Conservation (phyloP, 2,113 vertebrate species). For the Gopherus evgoodei region DNA sequence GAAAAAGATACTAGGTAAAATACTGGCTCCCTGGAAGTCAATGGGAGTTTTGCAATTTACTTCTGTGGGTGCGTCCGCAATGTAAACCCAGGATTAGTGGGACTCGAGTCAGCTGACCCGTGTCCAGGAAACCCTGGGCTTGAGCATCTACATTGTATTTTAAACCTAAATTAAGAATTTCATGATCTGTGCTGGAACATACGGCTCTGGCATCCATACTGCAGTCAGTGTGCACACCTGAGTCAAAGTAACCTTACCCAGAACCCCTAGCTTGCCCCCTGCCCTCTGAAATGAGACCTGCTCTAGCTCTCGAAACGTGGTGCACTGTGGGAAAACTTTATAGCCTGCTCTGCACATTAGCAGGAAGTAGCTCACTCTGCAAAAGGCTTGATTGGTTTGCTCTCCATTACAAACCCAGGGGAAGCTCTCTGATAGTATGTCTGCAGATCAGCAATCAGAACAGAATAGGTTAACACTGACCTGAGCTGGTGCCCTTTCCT, state of each 20-base stretch:
- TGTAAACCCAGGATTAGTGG: neutral
- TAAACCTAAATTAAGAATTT: neutral
- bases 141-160: neutral
- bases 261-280: neutral
- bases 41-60: neutral
- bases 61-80: neutral
- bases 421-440: neutral
- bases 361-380: neutral
- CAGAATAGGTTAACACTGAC: neutral
- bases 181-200: neutral
- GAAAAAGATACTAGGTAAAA: constrained; percentile 15
- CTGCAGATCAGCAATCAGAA: neutral
- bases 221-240: neutral
- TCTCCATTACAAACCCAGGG: neutral
- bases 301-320: neutral
- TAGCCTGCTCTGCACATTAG: neutral
- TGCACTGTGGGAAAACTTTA: neutral
- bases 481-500: neutral
- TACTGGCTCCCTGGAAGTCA: neutral
- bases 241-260: neutral
- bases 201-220: neutral
- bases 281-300: neutral
- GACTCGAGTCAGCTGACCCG: neutral
- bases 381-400: neutral
- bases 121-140: neutral